Percentiles rank a stretch among this genome's conserved stretches.
Evolutionary conservation across 2,888 invertebrate genomes (phyloP).

Genomic region (Drosophila ezoana): DNA sequence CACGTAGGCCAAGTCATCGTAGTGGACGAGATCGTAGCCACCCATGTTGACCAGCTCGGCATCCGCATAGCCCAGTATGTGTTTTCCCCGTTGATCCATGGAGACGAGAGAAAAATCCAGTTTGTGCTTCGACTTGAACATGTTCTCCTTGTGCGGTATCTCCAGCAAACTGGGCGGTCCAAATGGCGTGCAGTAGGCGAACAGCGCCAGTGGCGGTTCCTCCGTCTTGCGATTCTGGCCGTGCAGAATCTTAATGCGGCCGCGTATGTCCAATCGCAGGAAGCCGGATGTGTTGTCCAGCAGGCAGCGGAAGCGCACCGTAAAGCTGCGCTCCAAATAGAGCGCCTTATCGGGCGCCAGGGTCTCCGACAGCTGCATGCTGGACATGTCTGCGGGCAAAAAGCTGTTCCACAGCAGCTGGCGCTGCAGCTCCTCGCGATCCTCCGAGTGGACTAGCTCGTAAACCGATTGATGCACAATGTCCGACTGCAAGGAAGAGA

Average conservation of each 20-base stretch:
- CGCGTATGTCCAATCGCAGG: slow-evolving; percentile 98
- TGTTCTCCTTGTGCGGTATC: slow-evolving; percentile 98
- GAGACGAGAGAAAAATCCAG: slow-evolving; percentile 97
- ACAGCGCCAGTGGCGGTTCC: slow-evolving; percentile 96
- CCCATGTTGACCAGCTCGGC: slow-evolving; percentile 95
- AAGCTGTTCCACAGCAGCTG: slow-evolving; percentile 98
- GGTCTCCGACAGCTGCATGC: slow-evolving; percentile 93
- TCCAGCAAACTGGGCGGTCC: slow-evolving; percentile 98
- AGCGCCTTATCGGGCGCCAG: slow-evolving; percentile 95
- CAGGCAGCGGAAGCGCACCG: slow-evolving; percentile 99
- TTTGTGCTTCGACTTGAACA: slow-evolving; percentile 99
- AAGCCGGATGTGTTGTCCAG: slow-evolving; percentile 99
- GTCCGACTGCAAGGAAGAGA: slow-evolving; percentile 92
- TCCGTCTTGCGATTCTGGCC: slow-evolving; percentile 98
- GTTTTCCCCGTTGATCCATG: slow-evolving; percentile 99
- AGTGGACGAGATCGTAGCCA: slow-evolving; percentile 99
- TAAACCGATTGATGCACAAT: slow-evolving; percentile 99
- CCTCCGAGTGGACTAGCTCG: slow-evolving; percentile 99
- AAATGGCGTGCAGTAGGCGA: slow-evolving; percentile 99
- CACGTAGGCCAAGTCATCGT: slow-evolving; percentile 98
- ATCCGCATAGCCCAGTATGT: slow-evolving; percentile 97
- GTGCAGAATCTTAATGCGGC: slow-evolving; percentile 97
- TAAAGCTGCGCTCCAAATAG: slow-evolving; percentile 97
- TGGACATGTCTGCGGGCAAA: slow-evolving; percentile 88
- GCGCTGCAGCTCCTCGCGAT: slow-evolving; percentile 97